Evolutionary conservation across 2,797 vertebrate species (phyloP).

Genomic region (Girardinus metallicus): DNA sequence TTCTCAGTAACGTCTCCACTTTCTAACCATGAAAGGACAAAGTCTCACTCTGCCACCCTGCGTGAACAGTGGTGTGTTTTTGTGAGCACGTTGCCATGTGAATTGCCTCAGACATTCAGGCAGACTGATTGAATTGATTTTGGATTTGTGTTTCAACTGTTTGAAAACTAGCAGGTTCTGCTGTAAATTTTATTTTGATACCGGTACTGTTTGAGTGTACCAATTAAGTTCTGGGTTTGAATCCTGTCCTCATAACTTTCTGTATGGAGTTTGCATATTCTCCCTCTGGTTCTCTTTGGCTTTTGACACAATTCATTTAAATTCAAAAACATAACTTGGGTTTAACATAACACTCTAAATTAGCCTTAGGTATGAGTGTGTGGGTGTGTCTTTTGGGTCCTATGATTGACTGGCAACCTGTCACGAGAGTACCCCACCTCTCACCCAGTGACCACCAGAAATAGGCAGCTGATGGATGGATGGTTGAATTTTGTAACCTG

Average conservation of each 20-base stretch:
- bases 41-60: conserved; percentile 51
- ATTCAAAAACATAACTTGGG: too few species aligned
- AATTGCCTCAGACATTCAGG: neutral
- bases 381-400: neutral
- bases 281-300: neutral
- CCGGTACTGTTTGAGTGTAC: neutral
- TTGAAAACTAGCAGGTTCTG: neutral
- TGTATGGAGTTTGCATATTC: neutral
- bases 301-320: neutral
- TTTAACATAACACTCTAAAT: neutral
- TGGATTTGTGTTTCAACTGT: neutral
- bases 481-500: neutral
- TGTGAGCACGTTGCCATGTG: neutral
- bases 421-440: neutral
- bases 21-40: conserved; percentile 48
- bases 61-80: neutral
- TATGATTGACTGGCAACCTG: too few species aligned
- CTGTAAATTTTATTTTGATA: neutral
- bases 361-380: neutral
- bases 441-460: neutral
- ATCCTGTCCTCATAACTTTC: neutral
- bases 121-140: neutral
- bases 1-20: conserved; percentile 37
- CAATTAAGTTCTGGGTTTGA: neutral
- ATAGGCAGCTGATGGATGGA: neutral